These are phyloP conservation scores for Calidris pygmaea DNA, from an alignment of 2,113 vertebrate species.

Conservation along the genomic window DNA sequence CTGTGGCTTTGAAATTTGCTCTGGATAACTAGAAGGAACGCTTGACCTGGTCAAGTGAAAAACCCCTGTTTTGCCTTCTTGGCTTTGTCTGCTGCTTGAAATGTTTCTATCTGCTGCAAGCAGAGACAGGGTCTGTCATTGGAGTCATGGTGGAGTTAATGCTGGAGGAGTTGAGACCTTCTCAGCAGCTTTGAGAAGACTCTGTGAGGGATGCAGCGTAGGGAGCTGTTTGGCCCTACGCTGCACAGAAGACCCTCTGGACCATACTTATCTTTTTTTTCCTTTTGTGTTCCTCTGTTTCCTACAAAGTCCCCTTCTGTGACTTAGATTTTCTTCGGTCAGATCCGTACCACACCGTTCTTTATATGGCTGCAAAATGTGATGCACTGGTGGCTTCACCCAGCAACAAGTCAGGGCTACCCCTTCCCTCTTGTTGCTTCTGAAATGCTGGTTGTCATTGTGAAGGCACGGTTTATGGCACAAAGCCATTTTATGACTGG, in stretches of 20 bases:
- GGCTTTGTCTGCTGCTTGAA: neutral
- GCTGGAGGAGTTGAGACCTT: neutral
- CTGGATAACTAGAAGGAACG: neutral
- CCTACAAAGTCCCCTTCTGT: neutral
- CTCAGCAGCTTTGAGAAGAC: neutral
- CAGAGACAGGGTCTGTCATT: neutral
- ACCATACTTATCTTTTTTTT: neutral
- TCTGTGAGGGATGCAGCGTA: neutral
- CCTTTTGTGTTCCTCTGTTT: neutral
- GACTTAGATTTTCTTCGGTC: neutral
- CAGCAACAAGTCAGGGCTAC: neutral
- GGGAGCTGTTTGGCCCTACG: neutral
- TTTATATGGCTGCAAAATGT: accelerated
- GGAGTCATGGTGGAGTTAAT: neutral
- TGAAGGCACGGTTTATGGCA: neutral
- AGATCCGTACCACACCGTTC: neutral
- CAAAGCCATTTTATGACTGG: neutral
- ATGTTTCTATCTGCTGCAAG: neutral
- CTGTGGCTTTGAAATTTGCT: neutral
- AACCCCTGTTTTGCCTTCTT: neutral
- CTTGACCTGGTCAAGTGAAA: neutral
- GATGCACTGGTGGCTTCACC: neutral
- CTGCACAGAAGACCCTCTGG: neutral
- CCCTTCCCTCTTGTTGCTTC: neutral
- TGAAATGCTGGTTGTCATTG: neutral